Base-by-base conservation (phyloP, 2,113 vertebrate genomes). In the Microcebus lehilahytsara region DNA sequence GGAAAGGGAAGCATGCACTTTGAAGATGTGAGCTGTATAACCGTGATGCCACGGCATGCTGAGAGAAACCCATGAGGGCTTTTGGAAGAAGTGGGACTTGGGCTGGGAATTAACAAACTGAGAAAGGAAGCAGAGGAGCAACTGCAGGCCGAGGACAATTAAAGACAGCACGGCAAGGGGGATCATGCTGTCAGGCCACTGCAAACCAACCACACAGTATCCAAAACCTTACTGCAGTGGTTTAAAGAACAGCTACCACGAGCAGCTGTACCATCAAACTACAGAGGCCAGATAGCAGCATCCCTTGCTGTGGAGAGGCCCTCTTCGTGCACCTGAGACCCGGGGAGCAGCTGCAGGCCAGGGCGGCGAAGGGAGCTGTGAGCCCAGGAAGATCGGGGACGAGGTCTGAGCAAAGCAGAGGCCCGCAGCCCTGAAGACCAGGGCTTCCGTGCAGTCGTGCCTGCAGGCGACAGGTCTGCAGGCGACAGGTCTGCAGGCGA, bases 41-140 rank as follows among this genome's bases (percentile, higher is more conserved):
- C 17, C 6, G 3, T 42, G 27, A 27, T 6, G 6, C 53, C 32
- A n/a, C 49, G 9, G 25, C 0, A 13, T 0, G n/a, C 32, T 17
- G 58, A 14, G 3, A 49, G 25, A 30, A 46, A 60, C 17, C 37
- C 20, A 2, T 0, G 12, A 46, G 46, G 20, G 90, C 0, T 23
- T 9, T 42, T 67, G 53, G 37, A 49, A 51, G 71, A 56, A 37
- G 60, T 37, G 23, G 27, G 60, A 46, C 40, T 6, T 37, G 77
- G 86, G 27, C 25, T 42, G 46, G 75, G 71, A 60, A 16, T 25
- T 72, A 19, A 64, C 60, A 72, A 51, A 84, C 9, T 25, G 0
- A 22, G 74, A 37, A 58, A 60, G 49, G 69, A 89, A 75, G 46
- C 7, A 11, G 37, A 34, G 60, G 56, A 16, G 3, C 7, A 13